These are phyloP conservation scores for Globodera rostochiensis DNA, from an alignment of 1,140 invertebrate species.

Conservation along the genomic window DNA sequence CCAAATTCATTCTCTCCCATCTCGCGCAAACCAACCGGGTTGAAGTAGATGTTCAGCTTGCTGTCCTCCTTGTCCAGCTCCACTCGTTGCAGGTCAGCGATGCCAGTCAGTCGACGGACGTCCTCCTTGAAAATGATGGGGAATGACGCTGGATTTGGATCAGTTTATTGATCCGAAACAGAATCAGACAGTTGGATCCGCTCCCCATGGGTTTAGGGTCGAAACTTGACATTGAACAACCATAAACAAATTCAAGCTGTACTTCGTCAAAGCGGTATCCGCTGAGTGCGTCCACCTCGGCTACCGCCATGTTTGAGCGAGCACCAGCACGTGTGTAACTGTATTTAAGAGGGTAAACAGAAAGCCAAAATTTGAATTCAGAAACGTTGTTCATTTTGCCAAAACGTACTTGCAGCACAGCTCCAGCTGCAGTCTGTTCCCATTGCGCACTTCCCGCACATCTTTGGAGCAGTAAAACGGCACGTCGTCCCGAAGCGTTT, in stretches of 20 bases:
- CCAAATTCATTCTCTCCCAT: background rate
- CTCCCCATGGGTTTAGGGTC: too few relatives aligned
- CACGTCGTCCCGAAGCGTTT: constrained; percentile 55
- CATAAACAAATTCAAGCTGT: constrained; percentile 37
- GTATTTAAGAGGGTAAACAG: constrained; percentile 8
- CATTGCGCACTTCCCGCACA: constrained; percentile 55
- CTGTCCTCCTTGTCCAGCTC: constrained; percentile 65
- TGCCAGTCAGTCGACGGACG: constrained; percentile 53
- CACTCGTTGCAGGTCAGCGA: constrained; percentile 59
- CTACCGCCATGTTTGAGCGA: constrained; percentile 63
- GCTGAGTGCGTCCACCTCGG: constrained; percentile 53
- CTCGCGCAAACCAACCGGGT: constrained; percentile 47
- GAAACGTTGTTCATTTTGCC: background rate
- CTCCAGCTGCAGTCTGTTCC: constrained; percentile 60
- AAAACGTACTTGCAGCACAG: constrained; percentile 61
- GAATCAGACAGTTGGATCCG: too few relatives aligned
- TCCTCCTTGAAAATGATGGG: constrained; percentile 24
- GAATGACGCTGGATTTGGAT: background rate
- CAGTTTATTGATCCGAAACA: too few relatives aligned
- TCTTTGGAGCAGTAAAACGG: constrained; percentile 63
- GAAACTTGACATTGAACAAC: too few relatives aligned
- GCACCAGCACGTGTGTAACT: constrained; percentile 63
- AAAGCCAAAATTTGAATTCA: constrained; percentile 1
- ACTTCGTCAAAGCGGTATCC: constrained; percentile 59
- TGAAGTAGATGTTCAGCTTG: constrained; percentile 64